Conservation (phyloP, 2,888 invertebrate genomes). For the Drosophila monieri region DNA sequence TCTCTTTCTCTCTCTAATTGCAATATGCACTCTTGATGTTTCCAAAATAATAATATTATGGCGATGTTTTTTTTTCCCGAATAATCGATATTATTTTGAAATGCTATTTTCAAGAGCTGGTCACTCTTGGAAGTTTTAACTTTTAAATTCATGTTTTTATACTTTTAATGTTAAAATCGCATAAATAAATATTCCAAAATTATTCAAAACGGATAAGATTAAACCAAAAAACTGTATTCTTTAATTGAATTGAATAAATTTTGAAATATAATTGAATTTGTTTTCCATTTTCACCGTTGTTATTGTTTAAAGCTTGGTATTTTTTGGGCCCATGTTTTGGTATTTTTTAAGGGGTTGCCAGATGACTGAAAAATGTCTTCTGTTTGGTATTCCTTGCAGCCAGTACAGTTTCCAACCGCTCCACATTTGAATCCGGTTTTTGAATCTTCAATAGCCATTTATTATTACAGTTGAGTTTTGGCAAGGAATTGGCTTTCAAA, state of each 20-base stretch:
- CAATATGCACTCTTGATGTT: conserved; percentile 21
- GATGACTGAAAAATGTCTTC: neutral
- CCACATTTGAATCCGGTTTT: conserved; percentile 17
- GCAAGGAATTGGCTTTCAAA: conserved; percentile 21
- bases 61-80: no score
- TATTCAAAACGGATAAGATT: no score
- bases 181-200: no score
- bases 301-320: conserved; percentile 45
- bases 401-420: neutral
- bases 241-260: no score
- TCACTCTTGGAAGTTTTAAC: no score
- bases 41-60: no score
- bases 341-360: conserved; percentile 30
- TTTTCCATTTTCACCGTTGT: conserved; percentile 53
- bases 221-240: no score
- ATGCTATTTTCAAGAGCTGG: no score
- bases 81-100: no score
- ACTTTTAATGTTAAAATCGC: no score
- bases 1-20: conserved; percentile 20
- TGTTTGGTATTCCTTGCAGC: neutral
- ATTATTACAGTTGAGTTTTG: conserved; percentile 13
- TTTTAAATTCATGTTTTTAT: no score
- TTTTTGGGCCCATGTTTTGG: conserved; percentile 27
- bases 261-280: conserved; percentile 35
- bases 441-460: neutral